A percentile compares a stretch with the other conserved stretches of the same genome.
These are phyloP conservation scores for Botia kubotai DNA, from an alignment of 2,797 vertebrate genomes.

Conservation along the genomic window DNA sequence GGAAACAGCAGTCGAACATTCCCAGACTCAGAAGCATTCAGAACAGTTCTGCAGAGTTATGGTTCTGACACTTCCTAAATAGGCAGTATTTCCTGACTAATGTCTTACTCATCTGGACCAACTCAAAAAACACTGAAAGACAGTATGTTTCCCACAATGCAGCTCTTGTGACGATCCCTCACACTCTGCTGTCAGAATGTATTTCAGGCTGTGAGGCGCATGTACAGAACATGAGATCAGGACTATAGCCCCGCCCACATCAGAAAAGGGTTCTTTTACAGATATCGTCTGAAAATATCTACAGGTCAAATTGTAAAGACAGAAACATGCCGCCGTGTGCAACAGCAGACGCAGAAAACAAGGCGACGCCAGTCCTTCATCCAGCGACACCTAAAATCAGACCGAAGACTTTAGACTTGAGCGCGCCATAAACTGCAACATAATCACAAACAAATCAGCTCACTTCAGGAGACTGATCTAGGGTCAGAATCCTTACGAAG, in stretches of 20 bases:
- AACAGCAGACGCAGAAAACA: constrained; percentile 64
- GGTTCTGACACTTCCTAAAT: constrained; percentile 48
- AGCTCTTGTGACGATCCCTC: background rate
- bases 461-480: background rate
- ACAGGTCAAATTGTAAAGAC: constrained; percentile 70
- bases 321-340: constrained; percentile 69
- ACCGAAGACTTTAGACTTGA: too few species aligned
- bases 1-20: background rate
- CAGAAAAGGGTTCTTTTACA: constrained; percentile 73
- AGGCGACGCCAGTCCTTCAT: constrained; percentile 40
- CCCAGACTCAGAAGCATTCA: constrained; percentile 36
- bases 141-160: too few species aligned
- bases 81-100: constrained; percentile 42
- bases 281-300: constrained; percentile 80
- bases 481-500: constrained; percentile 16
- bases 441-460: background rate
- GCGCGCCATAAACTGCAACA: too few species aligned
- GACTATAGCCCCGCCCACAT: constrained; percentile 50
- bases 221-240: constrained; percentile 66
- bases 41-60: constrained; percentile 4
- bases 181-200: background rate
- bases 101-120: background rate
- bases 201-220: constrained; percentile 31
- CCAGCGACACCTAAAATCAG: constrained; percentile 1
- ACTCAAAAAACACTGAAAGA: background rate